Evolutionary conservation across 2,888 invertebrate genomes (phyloP).

Genomic region (Proisotoma minuta): DNA sequence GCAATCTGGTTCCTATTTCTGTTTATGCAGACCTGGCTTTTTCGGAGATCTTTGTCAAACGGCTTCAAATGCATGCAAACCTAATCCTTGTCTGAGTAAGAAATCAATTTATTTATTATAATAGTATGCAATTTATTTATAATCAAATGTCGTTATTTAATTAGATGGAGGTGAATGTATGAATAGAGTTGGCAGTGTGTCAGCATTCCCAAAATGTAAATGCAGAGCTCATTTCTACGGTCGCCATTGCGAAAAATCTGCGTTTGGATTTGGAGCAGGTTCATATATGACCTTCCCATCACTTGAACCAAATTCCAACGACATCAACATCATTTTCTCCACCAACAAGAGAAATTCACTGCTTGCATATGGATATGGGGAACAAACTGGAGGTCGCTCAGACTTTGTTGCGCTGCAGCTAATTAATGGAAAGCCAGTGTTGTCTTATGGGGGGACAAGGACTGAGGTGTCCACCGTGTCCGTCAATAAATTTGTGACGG

Average conservation of each 20-base stretch:
- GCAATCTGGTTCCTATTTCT: slow-evolving; percentile 83
- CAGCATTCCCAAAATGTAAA: slow-evolving; percentile 70
- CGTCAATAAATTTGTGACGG: slow-evolving; percentile 66
- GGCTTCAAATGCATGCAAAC: slow-evolving; percentile 77
- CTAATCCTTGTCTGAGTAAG: slow-evolving; percentile 70
- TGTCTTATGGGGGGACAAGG: slow-evolving; percentile 83
- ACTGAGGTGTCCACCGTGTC: slow-evolving; percentile 79
- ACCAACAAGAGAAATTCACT: slow-evolving; percentile 81
- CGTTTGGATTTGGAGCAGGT: slow-evolving; percentile 80
- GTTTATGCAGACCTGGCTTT: slow-evolving; percentile 84
- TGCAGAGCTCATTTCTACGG: slow-evolving; percentile 83
- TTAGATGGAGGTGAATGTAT: slow-evolving; percentile 68
- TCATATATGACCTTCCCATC: slow-evolving; percentile 86
- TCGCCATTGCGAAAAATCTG: slow-evolving; percentile 82
- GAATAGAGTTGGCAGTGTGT: slow-evolving; percentile 66
- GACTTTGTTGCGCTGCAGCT: slow-evolving; percentile 90
- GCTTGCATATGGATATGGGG: slow-evolving; percentile 85
- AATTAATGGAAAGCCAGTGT: slow-evolving; percentile 73
- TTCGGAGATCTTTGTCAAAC: slow-evolving; percentile 86
- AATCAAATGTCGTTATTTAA: background rate
- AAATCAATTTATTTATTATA: too few relatives aligned
- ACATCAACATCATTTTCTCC: slow-evolving; percentile 83
- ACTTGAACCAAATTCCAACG: slow-evolving; percentile 81
- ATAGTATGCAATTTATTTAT: background rate
- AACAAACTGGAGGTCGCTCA: slow-evolving; percentile 79